A percentile compares a stretch with the other conserved stretches of the same genome.
Evolutionary conservation across 2,888 invertebrate genomes (phyloP).

Genomic region (Pterostichus madidus): DNA sequence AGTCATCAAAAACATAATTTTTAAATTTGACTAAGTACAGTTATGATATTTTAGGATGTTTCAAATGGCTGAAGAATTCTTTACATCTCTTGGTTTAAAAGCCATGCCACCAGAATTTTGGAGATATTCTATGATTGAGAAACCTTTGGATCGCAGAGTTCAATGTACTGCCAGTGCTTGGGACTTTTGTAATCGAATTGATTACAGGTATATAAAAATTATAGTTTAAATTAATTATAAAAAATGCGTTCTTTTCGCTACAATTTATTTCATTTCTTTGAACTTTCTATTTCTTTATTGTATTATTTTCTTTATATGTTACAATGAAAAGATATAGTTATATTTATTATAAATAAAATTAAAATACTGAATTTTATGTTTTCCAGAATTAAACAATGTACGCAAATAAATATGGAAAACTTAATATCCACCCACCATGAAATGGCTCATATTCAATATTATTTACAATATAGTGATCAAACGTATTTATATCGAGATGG

Average conservation of each 20-base stretch:
- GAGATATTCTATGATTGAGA: constrained; percentile 88
- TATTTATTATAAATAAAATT: no score
- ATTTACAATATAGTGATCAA: constrained; percentile 87
- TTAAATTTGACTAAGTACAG: constrained; percentile 16
- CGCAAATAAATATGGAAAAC: constrained; percentile 88
- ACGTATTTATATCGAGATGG: constrained; percentile 88
- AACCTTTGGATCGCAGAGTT: constrained; percentile 85
- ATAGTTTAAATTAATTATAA: constrained; percentile 24
- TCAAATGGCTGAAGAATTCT: constrained; percentile 91
- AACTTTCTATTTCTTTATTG: no score
- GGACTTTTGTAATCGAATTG: constrained; percentile 91
- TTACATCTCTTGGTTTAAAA: constrained; percentile 88
- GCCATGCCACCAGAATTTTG: constrained; percentile 92
- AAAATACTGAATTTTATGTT: constrained; percentile 2
- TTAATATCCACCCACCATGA: constrained; percentile 89
- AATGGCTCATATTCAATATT: constrained; percentile 91
- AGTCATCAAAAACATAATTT: constrained; percentile 23
- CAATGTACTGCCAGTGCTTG: constrained; percentile 90
- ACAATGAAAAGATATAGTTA: neutral
- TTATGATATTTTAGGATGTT: constrained; percentile 82
- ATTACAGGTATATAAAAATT: constrained; percentile 83
- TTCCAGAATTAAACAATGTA: constrained; percentile 89
- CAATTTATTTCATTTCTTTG: no score
- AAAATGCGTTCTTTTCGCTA: no score
- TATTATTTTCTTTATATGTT: no score